phyloP scores from a whole-genome alignment of 2,113 vertebrate species.

The Pterocles orientalis region DNA sequence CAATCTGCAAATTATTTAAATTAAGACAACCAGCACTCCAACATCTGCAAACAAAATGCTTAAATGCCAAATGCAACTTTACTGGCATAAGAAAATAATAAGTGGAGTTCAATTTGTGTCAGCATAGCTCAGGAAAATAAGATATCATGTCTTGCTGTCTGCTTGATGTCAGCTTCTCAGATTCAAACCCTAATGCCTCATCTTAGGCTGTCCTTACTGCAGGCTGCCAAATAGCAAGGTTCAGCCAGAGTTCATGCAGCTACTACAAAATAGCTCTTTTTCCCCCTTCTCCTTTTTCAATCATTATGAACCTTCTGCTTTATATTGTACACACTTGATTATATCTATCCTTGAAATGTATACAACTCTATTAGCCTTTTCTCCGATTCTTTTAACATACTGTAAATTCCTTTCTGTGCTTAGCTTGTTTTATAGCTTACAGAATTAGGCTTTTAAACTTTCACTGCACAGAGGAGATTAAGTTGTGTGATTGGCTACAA shows the following conservation, averaged over 20 bases:
- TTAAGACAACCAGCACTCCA: slow-evolving; percentile 81
- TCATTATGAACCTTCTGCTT: slow-evolving; percentile 82
- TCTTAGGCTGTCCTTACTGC: slow-evolving; percentile 83
- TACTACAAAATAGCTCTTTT: slow-evolving; percentile 82
- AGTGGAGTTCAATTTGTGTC: slow-evolving; percentile 94
- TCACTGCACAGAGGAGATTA: slow-evolving; percentile 23
- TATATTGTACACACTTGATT: slow-evolving; percentile 83
- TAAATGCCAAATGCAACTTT: slow-evolving; percentile 79
- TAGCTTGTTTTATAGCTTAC: slow-evolving; percentile 63
- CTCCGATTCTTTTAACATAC: slow-evolving; percentile 73
- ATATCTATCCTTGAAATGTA: slow-evolving; percentile 81
- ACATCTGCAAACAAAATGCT: slow-evolving; percentile 88
- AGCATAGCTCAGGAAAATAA: slow-evolving; percentile 95
- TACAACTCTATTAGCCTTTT: slow-evolving; percentile 83
- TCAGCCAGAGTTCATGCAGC: slow-evolving; percentile 95
- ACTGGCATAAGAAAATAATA: slow-evolving; percentile 92
- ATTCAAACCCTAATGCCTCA: slow-evolving; percentile 90
- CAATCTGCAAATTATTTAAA: slow-evolving; percentile 90
- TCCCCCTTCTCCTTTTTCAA: slow-evolving; percentile 68
- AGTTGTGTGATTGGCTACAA: not conserved
- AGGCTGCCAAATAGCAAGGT: slow-evolving; percentile 86
- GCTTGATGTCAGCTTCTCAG: slow-evolving; percentile 93
- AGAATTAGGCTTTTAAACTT: slow-evolving; percentile 68
- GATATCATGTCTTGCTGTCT: slow-evolving; percentile 98
- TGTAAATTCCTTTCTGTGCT: slow-evolving; percentile 70